A percentile compares a stretch with the other conserved stretches of the same genome.
Evolutionary conservation across 2,888 invertebrate genomes (phyloP).

Genomic region (Teleogryllus oceanicus): DNA sequence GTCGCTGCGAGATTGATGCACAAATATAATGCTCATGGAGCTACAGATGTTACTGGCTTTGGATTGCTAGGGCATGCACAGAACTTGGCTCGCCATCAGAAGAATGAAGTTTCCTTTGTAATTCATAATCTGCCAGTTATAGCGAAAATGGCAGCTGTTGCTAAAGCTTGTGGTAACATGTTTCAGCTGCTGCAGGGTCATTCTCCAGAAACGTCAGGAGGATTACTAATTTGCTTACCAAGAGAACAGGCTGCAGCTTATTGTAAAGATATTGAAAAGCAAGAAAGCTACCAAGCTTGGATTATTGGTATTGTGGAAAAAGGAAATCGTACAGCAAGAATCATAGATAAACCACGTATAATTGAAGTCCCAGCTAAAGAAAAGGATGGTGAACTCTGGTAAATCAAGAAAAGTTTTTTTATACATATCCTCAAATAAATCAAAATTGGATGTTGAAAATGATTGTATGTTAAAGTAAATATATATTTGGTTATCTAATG

Average conservation of each 20-base stretch:
- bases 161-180: slow-evolving; percentile 66
- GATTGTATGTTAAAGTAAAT: too few relatives aligned
- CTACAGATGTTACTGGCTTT: slow-evolving; percentile 82
- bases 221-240: slow-evolving; percentile 87
- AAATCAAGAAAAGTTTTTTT: slow-evolving; percentile 32
- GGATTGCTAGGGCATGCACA: slow-evolving; percentile 79
- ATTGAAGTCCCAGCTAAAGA: slow-evolving; percentile 92
- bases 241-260: slow-evolving; percentile 92
- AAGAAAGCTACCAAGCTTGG: slow-evolving; percentile 94
- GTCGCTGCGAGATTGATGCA: slow-evolving; percentile 75
- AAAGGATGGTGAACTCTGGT: slow-evolving; percentile 53
- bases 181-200: slow-evolving; percentile 68
- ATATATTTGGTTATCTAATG: too few relatives aligned
- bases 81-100: slow-evolving; percentile 72
- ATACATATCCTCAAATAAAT: neutral
- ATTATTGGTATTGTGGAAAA: slow-evolving; percentile 95
- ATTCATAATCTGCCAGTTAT: slow-evolving; percentile 77
- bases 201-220: slow-evolving; percentile 79
- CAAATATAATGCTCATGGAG: slow-evolving; percentile 77
- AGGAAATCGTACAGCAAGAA: slow-evolving; percentile 85
- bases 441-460: neutral
- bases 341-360: slow-evolving; percentile 91
- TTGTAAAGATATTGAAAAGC: slow-evolving; percentile 91
- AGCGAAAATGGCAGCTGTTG: slow-evolving; percentile 71
- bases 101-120: slow-evolving; percentile 69